Percentiles rank a stretch among this genome's conserved stretches.
phyloP scores from a whole-genome alignment of 2,113 vertebrate genomes.

The Spermophilus dauricus region DNA sequence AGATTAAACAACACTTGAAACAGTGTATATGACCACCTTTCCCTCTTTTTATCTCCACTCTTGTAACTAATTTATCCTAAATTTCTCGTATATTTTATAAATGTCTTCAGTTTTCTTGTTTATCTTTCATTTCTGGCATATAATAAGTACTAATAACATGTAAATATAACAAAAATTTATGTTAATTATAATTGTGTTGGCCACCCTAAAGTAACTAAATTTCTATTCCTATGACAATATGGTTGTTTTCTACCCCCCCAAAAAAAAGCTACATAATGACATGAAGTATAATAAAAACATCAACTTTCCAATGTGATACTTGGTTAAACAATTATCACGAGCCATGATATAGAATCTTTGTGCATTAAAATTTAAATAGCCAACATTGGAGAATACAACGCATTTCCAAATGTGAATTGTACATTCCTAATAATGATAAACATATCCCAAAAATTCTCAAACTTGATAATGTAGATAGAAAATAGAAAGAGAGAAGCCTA shows the following conservation, averaged over 20 bases:
- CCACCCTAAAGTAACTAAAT: neutral
- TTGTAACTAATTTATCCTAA: neutral
- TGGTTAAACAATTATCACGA: neutral
- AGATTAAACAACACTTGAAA: neutral
- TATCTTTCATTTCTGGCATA: neutral
- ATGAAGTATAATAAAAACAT: neutral
- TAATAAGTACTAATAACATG: neutral
- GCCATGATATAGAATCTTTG: neutral
- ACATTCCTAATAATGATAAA: neutral
- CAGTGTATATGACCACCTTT: neutral
- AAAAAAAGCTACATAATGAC: neutral
- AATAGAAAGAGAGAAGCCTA: neutral
- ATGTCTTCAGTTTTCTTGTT: neutral
- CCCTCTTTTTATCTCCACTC: neutral
- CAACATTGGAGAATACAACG: neutral
- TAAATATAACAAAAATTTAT: neutral
- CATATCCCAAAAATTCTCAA: neutral
- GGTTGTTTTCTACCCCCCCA: neutral
- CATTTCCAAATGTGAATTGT: neutral
- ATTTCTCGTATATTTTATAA: neutral
- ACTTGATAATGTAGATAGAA: neutral
- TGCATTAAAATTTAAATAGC: neutral
- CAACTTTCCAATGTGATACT: neutral
- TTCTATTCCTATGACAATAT: neutral
- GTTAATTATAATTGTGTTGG: neutral